Percentiles rank a stretch among this genome's conserved stretches.
These are phyloP conservation scores for Plectropomus leopardus DNA, from an alignment of 2,113 vertebrate species.

Conservation along the genomic window DNA sequence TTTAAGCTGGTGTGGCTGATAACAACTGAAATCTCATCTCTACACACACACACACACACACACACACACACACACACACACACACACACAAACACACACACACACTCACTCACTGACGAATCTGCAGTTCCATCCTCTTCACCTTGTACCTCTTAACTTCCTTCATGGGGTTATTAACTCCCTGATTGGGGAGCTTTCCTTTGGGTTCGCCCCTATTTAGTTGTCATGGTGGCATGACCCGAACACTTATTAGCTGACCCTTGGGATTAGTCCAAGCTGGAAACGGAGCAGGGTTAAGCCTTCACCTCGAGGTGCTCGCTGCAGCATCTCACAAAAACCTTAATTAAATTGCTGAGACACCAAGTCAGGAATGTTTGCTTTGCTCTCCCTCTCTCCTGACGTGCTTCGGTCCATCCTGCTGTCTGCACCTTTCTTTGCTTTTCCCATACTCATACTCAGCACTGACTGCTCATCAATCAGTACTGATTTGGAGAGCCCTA, in stretches of 20 bases:
- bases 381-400: constrained; percentile 47
- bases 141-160: constrained; percentile 73
- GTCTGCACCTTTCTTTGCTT: constrained; percentile 77
- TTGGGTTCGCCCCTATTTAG: constrained; percentile 55
- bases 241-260: constrained; percentile 79
- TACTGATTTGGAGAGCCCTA: neutral
- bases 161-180: constrained; percentile 75
- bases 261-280: constrained; percentile 74
- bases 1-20: constrained; percentile 41
- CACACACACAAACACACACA: constrained; percentile 14
- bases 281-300: constrained; percentile 64
- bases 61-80: constrained; percentile 22
- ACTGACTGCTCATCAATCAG: neutral
- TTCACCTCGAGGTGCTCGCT: constrained; percentile 74
- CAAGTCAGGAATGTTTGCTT: constrained; percentile 91
- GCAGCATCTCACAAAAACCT: constrained; percentile 81
- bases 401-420: constrained; percentile 38
- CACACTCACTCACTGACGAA: constrained; percentile 9
- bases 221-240: constrained; percentile 83
- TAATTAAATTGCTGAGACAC: constrained; percentile 95
- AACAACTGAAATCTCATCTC: constrained; percentile 40
- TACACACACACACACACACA: constrained; percentile 18
- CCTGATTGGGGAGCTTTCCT: constrained; percentile 65
- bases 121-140: constrained; percentile 39
- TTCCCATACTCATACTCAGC: constrained; percentile 72